Conservation (phyloP, 2,797 vertebrate genomes). For the Channallabes apus region DNA sequence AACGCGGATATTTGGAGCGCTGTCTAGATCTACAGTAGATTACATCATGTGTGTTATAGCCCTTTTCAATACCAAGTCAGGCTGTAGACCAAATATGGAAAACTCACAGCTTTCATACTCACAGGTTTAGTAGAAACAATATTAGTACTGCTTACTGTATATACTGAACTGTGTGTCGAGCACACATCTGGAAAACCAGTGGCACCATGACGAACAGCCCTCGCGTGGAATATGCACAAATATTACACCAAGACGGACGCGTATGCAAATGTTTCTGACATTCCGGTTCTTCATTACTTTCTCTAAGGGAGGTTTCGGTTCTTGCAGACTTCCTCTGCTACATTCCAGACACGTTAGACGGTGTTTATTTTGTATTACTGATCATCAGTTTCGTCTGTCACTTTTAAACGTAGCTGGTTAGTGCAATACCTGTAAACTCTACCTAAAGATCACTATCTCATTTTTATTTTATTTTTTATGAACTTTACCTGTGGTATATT, state of each 20-base stretch:
- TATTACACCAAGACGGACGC: no score
- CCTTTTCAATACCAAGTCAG: neutral
- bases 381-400: neutral
- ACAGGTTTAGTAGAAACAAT: neutral
- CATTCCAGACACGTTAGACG: slow-evolving; percentile 28
- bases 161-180: neutral
- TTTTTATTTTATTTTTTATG: neutral
- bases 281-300: neutral
- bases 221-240: no score
- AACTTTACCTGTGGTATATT: slow-evolving; percentile 11
- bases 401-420: neutral
- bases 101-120: no score
- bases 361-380: slow-evolving; percentile 6
- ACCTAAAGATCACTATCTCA: slow-evolving; percentile 2
- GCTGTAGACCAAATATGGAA: neutral
- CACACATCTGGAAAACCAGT: neutral
- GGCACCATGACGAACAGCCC: no score
- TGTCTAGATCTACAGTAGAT: neutral
- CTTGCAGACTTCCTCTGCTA: neutral
- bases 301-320: neutral
- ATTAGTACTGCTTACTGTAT: neutral
- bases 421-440: slow-evolving; percentile 15
- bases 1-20: neutral
- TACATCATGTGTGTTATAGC: neutral
- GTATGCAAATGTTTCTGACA: neutral